Evolutionary conservation across 2,113 vertebrate genomes (phyloP).

Genomic region (Pelecanus crispus): DNA sequence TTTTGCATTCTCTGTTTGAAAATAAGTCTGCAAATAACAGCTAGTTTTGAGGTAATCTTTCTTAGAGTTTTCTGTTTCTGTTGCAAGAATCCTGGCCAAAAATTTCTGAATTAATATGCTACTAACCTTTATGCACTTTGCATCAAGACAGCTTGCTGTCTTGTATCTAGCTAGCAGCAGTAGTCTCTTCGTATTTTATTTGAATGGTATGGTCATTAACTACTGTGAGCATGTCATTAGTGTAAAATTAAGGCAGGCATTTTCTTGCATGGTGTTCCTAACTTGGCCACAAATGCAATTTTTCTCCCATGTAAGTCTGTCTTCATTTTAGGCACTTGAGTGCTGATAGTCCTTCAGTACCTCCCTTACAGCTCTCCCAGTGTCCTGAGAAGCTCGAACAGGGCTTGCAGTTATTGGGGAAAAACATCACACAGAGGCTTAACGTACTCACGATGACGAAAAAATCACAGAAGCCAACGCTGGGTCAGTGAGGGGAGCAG

Average conservation of each 20-base stretch:
- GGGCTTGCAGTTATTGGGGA: background rate
- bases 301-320: background rate
- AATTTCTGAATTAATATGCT: background rate
- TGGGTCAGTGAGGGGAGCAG: background rate
- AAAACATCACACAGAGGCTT: background rate
- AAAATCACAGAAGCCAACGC: background rate
- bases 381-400: background rate
- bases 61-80: background rate
- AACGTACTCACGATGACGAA: background rate
- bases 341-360: background rate
- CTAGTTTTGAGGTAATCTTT: background rate
- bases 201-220: background rate
- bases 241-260: background rate
- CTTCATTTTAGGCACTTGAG: background rate
- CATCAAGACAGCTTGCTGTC: background rate
- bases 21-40: background rate
- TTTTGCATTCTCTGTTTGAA: background rate
- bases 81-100: background rate
- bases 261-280: background rate
- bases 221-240: background rate
- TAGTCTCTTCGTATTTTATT: background rate
- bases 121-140: background rate
- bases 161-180: background rate
- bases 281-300: background rate
- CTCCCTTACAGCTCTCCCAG: background rate